Base-by-base conservation (phyloP, 37 sponge, comb jelly and placozoan species). In the Axinella damicornis region DNA sequence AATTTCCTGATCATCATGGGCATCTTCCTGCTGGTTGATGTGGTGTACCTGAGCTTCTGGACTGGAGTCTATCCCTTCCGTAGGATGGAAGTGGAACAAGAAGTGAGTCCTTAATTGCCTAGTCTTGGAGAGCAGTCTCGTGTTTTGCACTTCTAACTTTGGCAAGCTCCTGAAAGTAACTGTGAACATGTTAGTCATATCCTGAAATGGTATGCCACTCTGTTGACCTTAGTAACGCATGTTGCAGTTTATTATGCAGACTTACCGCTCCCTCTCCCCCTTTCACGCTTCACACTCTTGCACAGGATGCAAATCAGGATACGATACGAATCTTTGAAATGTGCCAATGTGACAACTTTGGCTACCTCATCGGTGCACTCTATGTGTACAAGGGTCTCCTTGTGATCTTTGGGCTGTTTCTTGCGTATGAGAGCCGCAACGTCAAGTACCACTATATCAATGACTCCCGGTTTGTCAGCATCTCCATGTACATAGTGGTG, bases 341-440 rank as follows among this genome's bases (percentile, higher is more conserved):
- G 53, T 89, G 89, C 31, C 14, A 71, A 30, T 89, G 90, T 41
- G 52, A 78, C 24, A 73, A 79, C 41, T 84, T 79, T 37, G 36
- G 24, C 28, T 93, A 89, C 69, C 79, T 84, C 41, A 82, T 85
- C 62, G 94, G 94, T 53, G 87, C 83, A n/a, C 81, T 93, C 31
- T 85, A 75, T 30, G 94, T 86, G 1, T 89, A 82, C 83, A 93
- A 93, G 58, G 90, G 85, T 16, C 79, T 93, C 18, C 61, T 85
- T 38, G 82, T 93, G 11, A 64, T 93, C 36, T 93, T 93, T 82
- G 90, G 94, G 0, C 83, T 93, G 35, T 93, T 93, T 69, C 76
- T 93, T 55, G 94, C 94, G 71, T 93, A 93, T 38, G 94, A 93
- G 87, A 93, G 94, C 41, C 78, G 94, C 31, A 93, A 93, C 59